These are phyloP conservation scores for Elgaria multicarinata DNA, from an alignment of 2,113 vertebrate genomes.

Conservation along the genomic window DNA sequence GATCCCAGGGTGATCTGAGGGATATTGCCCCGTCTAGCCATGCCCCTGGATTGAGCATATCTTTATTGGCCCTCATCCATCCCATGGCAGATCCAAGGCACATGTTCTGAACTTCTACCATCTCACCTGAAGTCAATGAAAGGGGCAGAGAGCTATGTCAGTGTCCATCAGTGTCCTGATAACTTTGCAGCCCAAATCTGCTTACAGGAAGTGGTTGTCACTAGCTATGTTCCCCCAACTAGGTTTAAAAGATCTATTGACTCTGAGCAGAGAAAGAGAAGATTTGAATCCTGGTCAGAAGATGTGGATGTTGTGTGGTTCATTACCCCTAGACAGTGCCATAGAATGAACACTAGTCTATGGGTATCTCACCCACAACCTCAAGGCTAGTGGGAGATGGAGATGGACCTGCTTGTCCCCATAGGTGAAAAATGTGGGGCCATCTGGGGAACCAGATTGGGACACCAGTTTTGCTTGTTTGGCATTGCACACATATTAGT, in stretches of 20 bases:
- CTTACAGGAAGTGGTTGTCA: not conserved
- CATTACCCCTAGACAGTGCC: not conserved
- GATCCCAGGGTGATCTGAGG: no score
- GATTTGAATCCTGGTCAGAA: not conserved
- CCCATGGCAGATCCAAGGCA: not conserved
- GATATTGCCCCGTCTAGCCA: no score
- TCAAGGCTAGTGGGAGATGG: not conserved
- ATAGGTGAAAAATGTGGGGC: no score
- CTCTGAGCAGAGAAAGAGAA: not conserved
- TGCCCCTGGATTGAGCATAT: not conserved
- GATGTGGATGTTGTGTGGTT: not conserved
- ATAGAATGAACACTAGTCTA: not conserved
- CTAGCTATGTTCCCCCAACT: not conserved
- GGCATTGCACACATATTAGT: not conserved
- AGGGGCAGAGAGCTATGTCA: not conserved
- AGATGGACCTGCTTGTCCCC: not conserved
- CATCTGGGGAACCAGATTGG: no score
- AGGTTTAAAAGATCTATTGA: not conserved
- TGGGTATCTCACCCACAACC: not conserved
- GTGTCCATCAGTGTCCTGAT: not conserved
- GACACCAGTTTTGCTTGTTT: not conserved
- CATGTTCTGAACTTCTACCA: not conserved
- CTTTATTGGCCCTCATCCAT: not conserved
- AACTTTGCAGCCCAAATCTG: not conserved
- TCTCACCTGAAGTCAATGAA: not conserved